phyloP scores from a whole-genome alignment of 2,113 vertebrate species.

The Quiscalus mexicanus region DNA sequence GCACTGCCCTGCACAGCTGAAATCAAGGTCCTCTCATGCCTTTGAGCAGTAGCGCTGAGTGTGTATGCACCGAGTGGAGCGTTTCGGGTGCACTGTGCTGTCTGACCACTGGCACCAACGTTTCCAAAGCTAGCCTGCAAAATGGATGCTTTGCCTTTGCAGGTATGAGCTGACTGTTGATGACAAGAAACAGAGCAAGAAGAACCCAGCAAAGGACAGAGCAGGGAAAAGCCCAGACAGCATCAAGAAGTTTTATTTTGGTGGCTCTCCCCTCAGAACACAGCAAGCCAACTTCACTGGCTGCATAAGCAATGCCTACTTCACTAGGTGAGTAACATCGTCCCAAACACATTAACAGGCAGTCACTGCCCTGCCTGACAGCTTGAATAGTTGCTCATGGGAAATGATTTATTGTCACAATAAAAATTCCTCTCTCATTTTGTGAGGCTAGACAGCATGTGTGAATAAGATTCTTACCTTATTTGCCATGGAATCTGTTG shows the following conservation, averaged over 20 bases:
- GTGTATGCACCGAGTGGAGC: not conserved
- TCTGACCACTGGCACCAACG: not conserved
- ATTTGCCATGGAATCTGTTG: not conserved
- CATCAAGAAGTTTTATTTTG: constrained; percentile 86
- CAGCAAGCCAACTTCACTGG: constrained; percentile 91
- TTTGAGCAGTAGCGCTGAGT: not conserved
- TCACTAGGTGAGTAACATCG: constrained; percentile 82
- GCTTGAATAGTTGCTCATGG: not conserved
- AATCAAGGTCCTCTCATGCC: not conserved
- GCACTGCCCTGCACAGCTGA: not conserved
- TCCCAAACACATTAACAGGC: not conserved
- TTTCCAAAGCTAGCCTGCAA: not conserved
- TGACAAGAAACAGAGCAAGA: constrained; percentile 86
- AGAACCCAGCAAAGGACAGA: constrained; percentile 69
- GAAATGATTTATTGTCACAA: not conserved
- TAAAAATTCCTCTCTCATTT: not conserved
- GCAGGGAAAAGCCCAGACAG: constrained; percentile 38
- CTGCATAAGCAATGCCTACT: constrained; percentile 94
- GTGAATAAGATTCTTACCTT: not conserved
- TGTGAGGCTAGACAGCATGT: not conserved
- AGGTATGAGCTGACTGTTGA: constrained; percentile 91
- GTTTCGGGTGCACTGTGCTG: not conserved
- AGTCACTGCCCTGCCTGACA: not conserved
- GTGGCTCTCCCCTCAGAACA: constrained; percentile 83
- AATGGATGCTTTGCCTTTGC: constrained; percentile 20